A percentile compares a stretch with the other conserved stretches of the same genome.
Conservation (phyloP, 2,113 vertebrate genomes). For the Mesembrinibis cayennensis region DNA sequence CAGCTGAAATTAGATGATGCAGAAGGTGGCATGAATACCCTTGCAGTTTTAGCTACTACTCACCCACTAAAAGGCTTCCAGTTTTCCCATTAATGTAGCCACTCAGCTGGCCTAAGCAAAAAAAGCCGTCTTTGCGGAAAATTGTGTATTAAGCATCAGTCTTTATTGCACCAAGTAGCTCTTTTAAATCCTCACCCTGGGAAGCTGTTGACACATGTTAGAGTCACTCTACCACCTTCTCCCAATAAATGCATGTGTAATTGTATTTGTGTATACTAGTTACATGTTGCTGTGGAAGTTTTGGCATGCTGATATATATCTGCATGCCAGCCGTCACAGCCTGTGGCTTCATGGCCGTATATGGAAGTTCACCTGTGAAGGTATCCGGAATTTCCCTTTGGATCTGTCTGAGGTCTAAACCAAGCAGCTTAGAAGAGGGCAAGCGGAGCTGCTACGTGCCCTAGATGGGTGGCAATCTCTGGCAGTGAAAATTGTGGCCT, state of each 20-base stretch:
- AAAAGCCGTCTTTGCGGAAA: background rate
- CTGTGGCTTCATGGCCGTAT: background rate
- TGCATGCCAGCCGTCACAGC: background rate
- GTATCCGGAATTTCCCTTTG: background rate
- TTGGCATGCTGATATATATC: background rate
- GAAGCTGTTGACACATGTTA: constrained; percentile 2
- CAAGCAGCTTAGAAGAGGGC: background rate
- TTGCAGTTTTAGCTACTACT: background rate
- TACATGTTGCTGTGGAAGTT: constrained; percentile 37
- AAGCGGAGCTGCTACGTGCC: background rate
- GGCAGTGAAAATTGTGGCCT: background rate
- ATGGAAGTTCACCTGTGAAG: constrained; percentile 26
- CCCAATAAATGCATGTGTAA: background rate
- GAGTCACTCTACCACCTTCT: constrained; percentile 11
- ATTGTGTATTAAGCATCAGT: background rate
- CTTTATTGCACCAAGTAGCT: background rate
- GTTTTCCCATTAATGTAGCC: background rate
- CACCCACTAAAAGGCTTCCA: background rate
- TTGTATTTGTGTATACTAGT: constrained; percentile 38
- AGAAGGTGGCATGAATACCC: background rate
- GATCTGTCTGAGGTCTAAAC: background rate
- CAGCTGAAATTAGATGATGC: background rate
- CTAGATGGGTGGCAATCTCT: background rate
- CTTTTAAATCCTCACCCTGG: constrained; percentile 15
- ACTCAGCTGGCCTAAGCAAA: constrained; percentile 14